These are phyloP conservation scores for Alligator sinensis DNA, from an alignment of 2,113 vertebrate species.

Conservation along the genomic window DNA sequence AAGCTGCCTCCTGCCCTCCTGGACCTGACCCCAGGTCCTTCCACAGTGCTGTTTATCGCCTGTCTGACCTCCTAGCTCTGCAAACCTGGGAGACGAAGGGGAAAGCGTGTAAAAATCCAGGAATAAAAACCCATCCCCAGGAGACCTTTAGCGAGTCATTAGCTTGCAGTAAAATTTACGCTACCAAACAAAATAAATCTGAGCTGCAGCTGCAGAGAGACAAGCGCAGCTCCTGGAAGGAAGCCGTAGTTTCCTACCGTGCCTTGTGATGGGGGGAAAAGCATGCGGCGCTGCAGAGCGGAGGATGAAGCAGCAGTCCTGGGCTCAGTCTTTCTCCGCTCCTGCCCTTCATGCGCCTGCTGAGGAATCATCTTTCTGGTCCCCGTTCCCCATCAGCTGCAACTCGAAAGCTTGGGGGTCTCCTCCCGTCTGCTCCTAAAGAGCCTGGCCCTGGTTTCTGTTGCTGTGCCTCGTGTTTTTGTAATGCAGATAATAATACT, in stretches of 20 bases:
- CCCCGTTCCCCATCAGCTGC: not conserved
- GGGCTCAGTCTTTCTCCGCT: not conserved
- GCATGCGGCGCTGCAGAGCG: rapidly evolving
- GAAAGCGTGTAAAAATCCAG: not conserved
- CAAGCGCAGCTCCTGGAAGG: not conserved
- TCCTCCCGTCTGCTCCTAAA: not conserved
- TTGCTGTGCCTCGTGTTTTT: not conserved
- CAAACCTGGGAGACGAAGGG: not conserved
- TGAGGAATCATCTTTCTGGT: not conserved
- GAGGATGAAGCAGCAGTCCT: not conserved
- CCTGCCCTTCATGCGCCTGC: not conserved
- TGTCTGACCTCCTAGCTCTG: not conserved
- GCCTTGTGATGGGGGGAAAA: not conserved
- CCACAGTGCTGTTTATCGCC: not conserved
- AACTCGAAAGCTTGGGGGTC: not conserved
- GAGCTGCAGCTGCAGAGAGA: not conserved
- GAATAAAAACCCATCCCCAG: not conserved
- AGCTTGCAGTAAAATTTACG: not conserved
- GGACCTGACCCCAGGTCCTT: not conserved
- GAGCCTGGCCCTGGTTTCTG: not conserved
- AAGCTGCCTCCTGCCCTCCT: too few species aligned
- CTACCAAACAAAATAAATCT: too few species aligned
- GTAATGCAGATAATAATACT: slow-evolving; percentile 38
- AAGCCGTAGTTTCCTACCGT: rapidly evolving
- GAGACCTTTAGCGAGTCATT: not conserved